phyloP scores from a whole-genome alignment of 2,888 invertebrate genomes.

The Anthoptus insignis region DNA sequence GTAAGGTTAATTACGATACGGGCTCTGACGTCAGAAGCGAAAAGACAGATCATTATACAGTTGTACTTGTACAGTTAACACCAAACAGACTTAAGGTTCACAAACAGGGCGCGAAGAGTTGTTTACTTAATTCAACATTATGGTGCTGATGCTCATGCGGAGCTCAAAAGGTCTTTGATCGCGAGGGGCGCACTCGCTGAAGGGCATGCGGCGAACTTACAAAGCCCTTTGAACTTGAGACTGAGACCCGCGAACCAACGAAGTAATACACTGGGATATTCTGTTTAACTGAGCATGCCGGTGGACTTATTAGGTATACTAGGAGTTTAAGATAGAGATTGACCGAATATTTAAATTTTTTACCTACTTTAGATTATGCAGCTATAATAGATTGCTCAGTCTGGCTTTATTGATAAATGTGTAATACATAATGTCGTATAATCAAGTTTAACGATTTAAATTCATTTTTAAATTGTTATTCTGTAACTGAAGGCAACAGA shows the following conservation, averaged over 20 bases:
- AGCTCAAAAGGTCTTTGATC: slow-evolving; percentile 8
- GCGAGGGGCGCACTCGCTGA: neutral
- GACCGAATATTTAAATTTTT: too few species aligned
- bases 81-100: neutral
- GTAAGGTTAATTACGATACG: too few species aligned
- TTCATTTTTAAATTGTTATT: too few species aligned
- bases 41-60: neutral
- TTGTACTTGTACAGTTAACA: neutral
- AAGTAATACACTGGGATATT: too few species aligned
- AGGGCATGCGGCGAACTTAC: slow-evolving; percentile 13
- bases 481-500: too few species aligned
- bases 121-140: slow-evolving; percentile 1
- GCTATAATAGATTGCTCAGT: too few species aligned
- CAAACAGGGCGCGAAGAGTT: slow-evolving; percentile 6
- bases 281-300: too few species aligned
- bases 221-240: slow-evolving; percentile 1
- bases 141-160: neutral
- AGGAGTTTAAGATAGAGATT: neutral
- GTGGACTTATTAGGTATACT: neutral
- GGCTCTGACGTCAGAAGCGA: neutral
- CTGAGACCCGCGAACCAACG: neutral
- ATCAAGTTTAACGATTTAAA: too few species aligned
- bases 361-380: too few species aligned
- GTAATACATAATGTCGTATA: too few species aligned
- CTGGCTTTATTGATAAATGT: too few species aligned